Base-by-base conservation (phyloP, 2,888 invertebrate genomes). In the Hypsopygia costalis region DNA sequence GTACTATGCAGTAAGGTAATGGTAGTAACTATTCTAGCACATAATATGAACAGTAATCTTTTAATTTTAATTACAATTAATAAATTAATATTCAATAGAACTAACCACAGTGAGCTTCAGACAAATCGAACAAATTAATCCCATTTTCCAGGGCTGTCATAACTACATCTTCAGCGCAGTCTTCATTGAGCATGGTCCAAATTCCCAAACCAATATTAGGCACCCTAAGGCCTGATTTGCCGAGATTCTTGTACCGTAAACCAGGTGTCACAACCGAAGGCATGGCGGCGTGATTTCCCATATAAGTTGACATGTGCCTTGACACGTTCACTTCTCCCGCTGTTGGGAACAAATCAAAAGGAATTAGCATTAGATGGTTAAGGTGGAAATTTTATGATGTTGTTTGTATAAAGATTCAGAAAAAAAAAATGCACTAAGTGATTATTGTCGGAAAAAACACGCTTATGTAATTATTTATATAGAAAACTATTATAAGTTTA, bases 41-140 rank as follows among this genome's bases (percentile, higher is more conserved):
- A n/a, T n/a, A n/a, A n/a, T n/a, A n/a, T n/a, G n/a, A n/a, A n/a
- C n/a, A n/a, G n/a, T n/a, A n/a, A n/a, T n/a, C n/a, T n/a, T n/a
- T n/a, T n/a, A n/a, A n/a, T n/a, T n/a, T n/a, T 16, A 16, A 16
- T 16, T 4, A 16, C 3, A 16, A 16, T 16, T 3, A 16, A 16
- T 16, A 16, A 16, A 16, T 3, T 3, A 16, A 16, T 16, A 16
- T 28, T 9, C 27, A 11, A 28, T n/a, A 10, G n/a, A 8, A 91
- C 72, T 73, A 69, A 92, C 92, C 92, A 62, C 95, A 95, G 81
- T 96, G 95, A 8, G 97, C 97, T 82, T 98, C 98, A 8, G 97
- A 97, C 44, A 98, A 91, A 85, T 98, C 98, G 82, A 98, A 98
- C 44, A 98, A 91, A 81, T 98, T 98, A 67, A 98, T 97, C 41